Percentiles rank a stretch among this genome's conserved stretches.
Conservation (phyloP, 2,888 invertebrate genomes). For the Choristoneura rosaceana region DNA sequence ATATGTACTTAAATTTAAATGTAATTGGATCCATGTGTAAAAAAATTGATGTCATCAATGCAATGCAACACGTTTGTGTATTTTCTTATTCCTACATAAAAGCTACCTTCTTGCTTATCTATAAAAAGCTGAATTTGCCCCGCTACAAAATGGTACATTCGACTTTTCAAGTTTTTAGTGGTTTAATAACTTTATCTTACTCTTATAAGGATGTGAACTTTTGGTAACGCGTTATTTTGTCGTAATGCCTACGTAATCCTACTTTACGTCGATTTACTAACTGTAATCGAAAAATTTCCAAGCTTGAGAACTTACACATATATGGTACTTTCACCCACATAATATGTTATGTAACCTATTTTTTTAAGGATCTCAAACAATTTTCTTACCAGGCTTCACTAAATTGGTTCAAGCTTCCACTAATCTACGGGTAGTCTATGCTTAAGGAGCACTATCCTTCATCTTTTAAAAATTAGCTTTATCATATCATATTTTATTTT, state of each 20-base stretch:
- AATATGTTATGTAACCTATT: too few relatives aligned
- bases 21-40: constrained; percentile 23
- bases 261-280: constrained; percentile 16
- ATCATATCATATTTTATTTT: too few relatives aligned
- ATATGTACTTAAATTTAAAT: background rate
- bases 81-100: background rate
- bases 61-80: background rate
- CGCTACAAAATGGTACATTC: background rate
- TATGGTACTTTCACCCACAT: background rate
- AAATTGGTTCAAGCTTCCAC: too few relatives aligned
- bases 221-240: constrained; percentile 20
- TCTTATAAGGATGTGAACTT: constrained; percentile 37
- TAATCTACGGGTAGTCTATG: too few relatives aligned
- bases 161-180: background rate
- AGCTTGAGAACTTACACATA: background rate
- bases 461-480: too few relatives aligned
- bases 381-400: too few relatives aligned
- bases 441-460: too few relatives aligned
- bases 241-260: constrained; percentile 11
- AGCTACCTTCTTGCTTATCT: background rate
- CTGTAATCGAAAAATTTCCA: background rate
- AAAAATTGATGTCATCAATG: constrained; percentile 29
- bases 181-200: constrained; percentile 32
- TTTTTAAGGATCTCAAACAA: too few relatives aligned
- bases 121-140: background rate